These are phyloP conservation scores for Euzetes globulus DNA, from an alignment of 2,888 invertebrate genomes.

Conservation along the genomic window DNA sequence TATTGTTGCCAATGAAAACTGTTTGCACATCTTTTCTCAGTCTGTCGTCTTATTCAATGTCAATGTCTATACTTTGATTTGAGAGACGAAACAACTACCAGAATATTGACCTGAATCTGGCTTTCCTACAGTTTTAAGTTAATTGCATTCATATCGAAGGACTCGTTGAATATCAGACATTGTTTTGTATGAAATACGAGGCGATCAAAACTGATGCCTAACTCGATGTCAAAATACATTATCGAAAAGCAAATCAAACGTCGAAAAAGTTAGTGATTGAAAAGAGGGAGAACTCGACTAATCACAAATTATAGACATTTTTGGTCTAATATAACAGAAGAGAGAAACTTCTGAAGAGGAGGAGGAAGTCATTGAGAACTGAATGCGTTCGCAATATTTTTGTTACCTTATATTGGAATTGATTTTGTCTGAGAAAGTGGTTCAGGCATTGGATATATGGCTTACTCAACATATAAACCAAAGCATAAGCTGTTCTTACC, in stretches of 20 bases:
- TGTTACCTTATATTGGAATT: constrained; percentile 5
- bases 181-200: no score
- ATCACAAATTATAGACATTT: constrained; percentile 1
- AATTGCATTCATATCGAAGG: background rate
- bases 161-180: background rate
- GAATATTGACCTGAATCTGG: background rate
- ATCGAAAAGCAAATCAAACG: background rate
- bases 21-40: background rate
- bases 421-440: background rate
- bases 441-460: constrained; percentile 5
- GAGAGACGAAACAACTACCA: background rate
- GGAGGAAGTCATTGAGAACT: background rate
- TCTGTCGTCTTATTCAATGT: background rate
- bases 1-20: background rate
- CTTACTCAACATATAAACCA: background rate
- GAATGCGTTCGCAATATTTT: background rate
- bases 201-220: background rate
- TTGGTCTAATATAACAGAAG: background rate
- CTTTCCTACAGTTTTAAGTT: background rate
- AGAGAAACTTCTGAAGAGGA: background rate
- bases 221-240: background rate
- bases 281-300: background rate
- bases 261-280: background rate
- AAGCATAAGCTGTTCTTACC: background rate
- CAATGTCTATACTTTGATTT: background rate